Evolutionary conservation across 2,888 invertebrate species (phyloP).

Genomic region (Drosophila demipolita): DNA sequence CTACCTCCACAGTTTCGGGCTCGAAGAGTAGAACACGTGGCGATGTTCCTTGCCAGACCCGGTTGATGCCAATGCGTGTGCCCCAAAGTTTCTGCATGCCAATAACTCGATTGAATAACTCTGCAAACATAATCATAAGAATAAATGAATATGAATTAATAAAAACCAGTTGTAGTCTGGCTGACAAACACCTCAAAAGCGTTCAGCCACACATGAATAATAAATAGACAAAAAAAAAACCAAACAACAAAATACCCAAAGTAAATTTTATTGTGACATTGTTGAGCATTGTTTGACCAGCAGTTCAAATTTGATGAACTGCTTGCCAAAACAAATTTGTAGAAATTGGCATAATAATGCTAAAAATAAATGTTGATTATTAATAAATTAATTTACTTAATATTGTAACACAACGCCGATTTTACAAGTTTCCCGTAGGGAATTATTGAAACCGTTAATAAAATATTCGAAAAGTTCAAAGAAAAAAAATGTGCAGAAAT

Average conservation of each 20-base stretch:
- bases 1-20: conserved; percentile 86
- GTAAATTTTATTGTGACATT: conserved; percentile 22
- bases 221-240: conserved; percentile 17
- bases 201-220: conserved; percentile 42
- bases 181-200: conserved; percentile 46
- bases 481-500: background rate
- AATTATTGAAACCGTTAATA: background rate
- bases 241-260: conserved; percentile 3
- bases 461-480: background rate
- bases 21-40: conserved; percentile 86
- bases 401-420: background rate
- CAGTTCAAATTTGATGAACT: conserved; percentile 3
- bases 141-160: conserved; percentile 4
- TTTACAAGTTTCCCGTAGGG: background rate
- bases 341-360: background rate
- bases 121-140: conserved; percentile 73
- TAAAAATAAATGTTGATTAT: background rate
- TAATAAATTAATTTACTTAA: background rate
- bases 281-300: conserved; percentile 29
- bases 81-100: conserved; percentile 86
- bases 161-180: conserved; percentile 26
- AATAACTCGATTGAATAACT: conserved; percentile 86
- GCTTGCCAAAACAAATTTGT: background rate
- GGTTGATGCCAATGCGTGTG: conserved; percentile 85
- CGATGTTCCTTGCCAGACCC: conserved; percentile 86